Evolutionary conservation across 2,888 invertebrate species (phyloP).

Genomic region (Microctonus hyperodae): DNA sequence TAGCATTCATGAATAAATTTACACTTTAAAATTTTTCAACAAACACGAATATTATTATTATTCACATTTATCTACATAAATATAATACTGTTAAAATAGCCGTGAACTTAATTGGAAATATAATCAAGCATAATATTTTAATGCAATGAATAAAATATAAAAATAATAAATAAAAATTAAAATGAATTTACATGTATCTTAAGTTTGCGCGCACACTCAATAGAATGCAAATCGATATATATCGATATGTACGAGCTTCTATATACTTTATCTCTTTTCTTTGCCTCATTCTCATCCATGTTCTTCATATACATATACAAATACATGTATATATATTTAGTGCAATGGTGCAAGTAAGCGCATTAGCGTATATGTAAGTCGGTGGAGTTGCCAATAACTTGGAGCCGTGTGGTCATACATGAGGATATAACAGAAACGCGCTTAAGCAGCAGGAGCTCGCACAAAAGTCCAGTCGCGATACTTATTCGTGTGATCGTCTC

Average conservation of each 20-base stretch:
- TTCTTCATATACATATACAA: neutral
- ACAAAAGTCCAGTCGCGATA: slow-evolving; percentile 1
- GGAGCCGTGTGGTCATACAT: slow-evolving; percentile 26
- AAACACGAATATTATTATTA: neutral
- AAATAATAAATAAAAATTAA: neutral
- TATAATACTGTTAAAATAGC: neutral
- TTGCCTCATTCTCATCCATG: neutral
- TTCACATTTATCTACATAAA: neutral
- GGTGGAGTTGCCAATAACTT: slow-evolving; percentile 34
- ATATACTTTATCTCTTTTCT: slow-evolving; percentile 24
- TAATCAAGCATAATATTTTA: neutral
- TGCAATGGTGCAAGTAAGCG: slow-evolving; percentile 11
- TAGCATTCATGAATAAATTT: slow-evolving; percentile 51
- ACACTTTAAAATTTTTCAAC: slow-evolving; percentile 19
- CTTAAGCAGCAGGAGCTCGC: neutral
- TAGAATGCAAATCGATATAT: slow-evolving; percentile 7
- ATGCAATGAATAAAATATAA: neutral
- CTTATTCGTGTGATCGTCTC: neutral
- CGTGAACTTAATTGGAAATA: neutral
- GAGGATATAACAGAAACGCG: neutral
- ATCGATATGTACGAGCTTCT: slow-evolving; percentile 27
- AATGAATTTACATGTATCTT: slow-evolving; percentile 11
- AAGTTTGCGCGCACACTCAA: neutral
- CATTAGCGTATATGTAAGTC: slow-evolving; percentile 30
- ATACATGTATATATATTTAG: slow-evolving; percentile 1